Percentiles rank a stretch among this genome's conserved stretches.
phyloP scores from a whole-genome alignment of 2,113 vertebrate species.

The Argyrosomus japonicus region DNA sequence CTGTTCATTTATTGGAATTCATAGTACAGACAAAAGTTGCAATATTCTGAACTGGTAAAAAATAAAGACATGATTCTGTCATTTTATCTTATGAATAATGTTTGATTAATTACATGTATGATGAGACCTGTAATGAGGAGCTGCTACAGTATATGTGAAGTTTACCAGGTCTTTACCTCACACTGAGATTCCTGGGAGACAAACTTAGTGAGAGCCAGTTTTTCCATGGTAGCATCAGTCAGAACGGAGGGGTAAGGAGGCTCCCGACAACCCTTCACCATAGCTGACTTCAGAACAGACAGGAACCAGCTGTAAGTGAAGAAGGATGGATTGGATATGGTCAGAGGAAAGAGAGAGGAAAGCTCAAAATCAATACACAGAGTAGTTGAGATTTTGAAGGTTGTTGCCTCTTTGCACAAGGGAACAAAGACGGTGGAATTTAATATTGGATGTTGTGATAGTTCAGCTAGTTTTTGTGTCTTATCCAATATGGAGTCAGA shows the following conservation, averaged over 20 bases:
- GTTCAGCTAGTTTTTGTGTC: not conserved
- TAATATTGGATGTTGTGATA: not conserved
- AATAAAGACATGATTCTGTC: not conserved
- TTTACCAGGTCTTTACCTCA: constrained; percentile 84
- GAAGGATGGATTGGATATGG: not conserved
- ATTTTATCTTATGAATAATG: not conserved
- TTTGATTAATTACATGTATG: not conserved
- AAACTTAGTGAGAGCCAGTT: constrained; percentile 94
- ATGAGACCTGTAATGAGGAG: not conserved
- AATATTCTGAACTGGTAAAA: not conserved
- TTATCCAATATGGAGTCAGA: not conserved
- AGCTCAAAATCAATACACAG: not conserved
- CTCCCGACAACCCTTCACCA: constrained; percentile 94
- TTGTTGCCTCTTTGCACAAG: not conserved
- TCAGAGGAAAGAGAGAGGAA: not conserved
- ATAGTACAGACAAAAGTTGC: not conserved
- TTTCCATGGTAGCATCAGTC: constrained; percentile 98
- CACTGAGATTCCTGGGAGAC: constrained; percentile 95
- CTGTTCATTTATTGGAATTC: not conserved
- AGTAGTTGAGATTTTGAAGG: not conserved
- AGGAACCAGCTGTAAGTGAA: constrained; percentile 89
- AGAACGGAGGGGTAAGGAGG: constrained; percentile 93
- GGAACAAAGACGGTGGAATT: not conserved
- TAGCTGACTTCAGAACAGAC: constrained; percentile 90
- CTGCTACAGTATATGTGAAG: not conserved